Evolutionary conservation across 1,140 invertebrate genomes (phyloP).

Genomic region (Scaptomyza graminum): DNA sequence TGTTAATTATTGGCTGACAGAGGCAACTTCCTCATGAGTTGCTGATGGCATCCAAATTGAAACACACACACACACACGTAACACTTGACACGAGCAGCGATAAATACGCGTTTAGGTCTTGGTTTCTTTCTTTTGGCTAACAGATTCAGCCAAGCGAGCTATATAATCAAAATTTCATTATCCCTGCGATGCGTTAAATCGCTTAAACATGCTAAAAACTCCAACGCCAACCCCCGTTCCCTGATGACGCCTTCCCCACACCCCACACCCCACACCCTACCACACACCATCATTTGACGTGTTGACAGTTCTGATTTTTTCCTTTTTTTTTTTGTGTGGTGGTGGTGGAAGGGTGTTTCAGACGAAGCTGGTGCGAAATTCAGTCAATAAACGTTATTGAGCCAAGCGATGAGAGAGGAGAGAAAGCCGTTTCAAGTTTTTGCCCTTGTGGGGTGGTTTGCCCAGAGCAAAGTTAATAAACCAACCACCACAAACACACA

Average conservation of each 20-base stretch:
- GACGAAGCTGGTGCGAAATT: slow-evolving; percentile 77
- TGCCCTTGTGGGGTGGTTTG: slow-evolving; percentile 61
- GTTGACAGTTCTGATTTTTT: slow-evolving; percentile 72
- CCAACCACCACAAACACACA: slow-evolving; percentile 54
- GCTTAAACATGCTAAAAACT: slow-evolving; percentile 74
- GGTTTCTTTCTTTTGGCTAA: slow-evolving; percentile 20
- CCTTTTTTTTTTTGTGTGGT: too few species aligned
- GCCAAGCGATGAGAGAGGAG: slow-evolving; percentile 25
- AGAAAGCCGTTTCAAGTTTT: slow-evolving; percentile 9
- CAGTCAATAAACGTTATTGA: slow-evolving; percentile 79
- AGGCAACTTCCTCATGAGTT: slow-evolving; percentile 4
- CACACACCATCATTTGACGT: slow-evolving; percentile 56
- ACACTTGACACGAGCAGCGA: slow-evolving; percentile 55
- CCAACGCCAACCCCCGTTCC: slow-evolving; percentile 28
- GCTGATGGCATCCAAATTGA: slow-evolving; percentile 30
- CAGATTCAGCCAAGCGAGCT: slow-evolving; percentile 60
- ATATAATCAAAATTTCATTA: slow-evolving; percentile 82
- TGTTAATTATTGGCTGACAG: slow-evolving; percentile 45
- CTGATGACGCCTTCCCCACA: neutral
- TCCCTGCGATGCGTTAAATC: slow-evolving; percentile 82
- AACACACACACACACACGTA: neutral
- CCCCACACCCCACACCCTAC: too few species aligned
- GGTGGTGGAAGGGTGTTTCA: slow-evolving; percentile 33
- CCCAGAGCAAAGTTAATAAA: slow-evolving; percentile 66
- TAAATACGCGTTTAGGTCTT: slow-evolving; percentile 38